A percentile compares a stretch with the other conserved stretches of the same genome.
phyloP scores from a whole-genome alignment of 1,140 invertebrate species.

The Bombus sylvicola region DNA sequence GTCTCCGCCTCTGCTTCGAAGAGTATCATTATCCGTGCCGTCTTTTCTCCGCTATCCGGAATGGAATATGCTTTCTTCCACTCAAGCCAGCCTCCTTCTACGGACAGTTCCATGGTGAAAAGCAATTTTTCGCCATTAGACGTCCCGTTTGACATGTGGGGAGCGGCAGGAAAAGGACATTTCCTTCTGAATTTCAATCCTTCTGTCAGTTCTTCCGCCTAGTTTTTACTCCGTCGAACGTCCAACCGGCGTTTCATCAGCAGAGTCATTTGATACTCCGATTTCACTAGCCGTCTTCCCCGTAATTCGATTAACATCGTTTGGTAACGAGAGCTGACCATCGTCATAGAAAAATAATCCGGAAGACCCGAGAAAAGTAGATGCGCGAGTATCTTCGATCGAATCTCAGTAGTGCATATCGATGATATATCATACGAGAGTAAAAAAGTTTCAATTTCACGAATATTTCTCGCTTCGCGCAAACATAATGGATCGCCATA shows the following conservation, averaged over 20 bases:
- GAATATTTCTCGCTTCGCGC: background rate
- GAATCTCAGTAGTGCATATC: constrained; percentile 8
- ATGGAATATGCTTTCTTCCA: constrained; percentile 52
- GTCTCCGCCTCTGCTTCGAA: background rate
- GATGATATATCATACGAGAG: background rate
- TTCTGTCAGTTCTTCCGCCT: background rate
- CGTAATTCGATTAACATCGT: background rate
- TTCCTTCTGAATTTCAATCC: background rate
- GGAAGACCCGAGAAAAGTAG: background rate
- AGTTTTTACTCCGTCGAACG: background rate
- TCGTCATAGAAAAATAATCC: too few species aligned
- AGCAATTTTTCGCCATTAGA: constrained; percentile 19
- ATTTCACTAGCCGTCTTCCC: background rate
- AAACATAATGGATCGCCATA: background rate
- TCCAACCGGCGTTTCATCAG: background rate
- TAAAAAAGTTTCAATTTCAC: background rate
- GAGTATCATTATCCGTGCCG: constrained; percentile 40
- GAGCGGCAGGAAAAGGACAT: background rate
- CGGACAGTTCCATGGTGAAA: background rate
- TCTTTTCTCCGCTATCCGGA: background rate
- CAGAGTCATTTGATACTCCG: background rate
- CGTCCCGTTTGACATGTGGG: background rate
- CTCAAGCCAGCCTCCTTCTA: background rate
- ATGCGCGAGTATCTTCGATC: background rate
- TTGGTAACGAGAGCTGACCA: background rate